Conservation (phyloP, 1,140 invertebrate genomes). For the Trichonephila clavata region DNA sequence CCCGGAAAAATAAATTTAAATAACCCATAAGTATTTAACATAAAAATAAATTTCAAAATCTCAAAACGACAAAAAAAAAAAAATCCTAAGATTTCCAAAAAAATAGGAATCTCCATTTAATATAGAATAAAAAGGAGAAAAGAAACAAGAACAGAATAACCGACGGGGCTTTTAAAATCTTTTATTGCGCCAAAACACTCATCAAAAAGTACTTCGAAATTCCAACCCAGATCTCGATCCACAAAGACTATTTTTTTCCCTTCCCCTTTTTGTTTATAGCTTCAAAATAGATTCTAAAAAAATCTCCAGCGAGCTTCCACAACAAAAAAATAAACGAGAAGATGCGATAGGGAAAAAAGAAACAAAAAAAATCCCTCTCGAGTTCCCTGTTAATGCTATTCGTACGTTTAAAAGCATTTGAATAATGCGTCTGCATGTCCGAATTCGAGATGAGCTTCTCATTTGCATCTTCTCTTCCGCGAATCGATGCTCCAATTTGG, state of each 20-base stretch:
- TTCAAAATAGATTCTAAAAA: not conserved
- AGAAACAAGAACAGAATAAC: not conserved
- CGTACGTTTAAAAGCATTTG: slow-evolving; percentile 74
- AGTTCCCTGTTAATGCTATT: slow-evolving; percentile 67
- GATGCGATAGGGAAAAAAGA: not conserved
- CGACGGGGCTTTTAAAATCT: slow-evolving; percentile 4
- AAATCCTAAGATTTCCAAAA: not conserved
- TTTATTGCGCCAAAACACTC: slow-evolving; percentile 34
- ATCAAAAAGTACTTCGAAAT: slow-evolving; percentile 16
- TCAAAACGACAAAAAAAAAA: not conserved
- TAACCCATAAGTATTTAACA: too few species aligned
- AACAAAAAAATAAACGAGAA: not conserved
- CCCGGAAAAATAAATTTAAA: not conserved
- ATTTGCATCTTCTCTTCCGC: slow-evolving; percentile 46
- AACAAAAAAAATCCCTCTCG: slow-evolving; percentile 15
- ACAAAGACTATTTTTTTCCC: not conserved
- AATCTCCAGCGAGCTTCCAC: not conserved
- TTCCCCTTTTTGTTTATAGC: not conserved
- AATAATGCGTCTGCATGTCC: slow-evolving; percentile 63
- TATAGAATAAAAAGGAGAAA: not conserved
- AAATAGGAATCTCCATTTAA: not conserved
- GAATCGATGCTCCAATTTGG: not conserved
- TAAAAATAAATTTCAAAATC: not conserved
- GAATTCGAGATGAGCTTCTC: slow-evolving; percentile 66
- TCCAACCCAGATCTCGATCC: not conserved